A percentile compares a stretch with the other conserved stretches of the same genome.
Evolutionary conservation across 2,113 vertebrate species (phyloP).

Genomic region (Rhineura floridana): DNA sequence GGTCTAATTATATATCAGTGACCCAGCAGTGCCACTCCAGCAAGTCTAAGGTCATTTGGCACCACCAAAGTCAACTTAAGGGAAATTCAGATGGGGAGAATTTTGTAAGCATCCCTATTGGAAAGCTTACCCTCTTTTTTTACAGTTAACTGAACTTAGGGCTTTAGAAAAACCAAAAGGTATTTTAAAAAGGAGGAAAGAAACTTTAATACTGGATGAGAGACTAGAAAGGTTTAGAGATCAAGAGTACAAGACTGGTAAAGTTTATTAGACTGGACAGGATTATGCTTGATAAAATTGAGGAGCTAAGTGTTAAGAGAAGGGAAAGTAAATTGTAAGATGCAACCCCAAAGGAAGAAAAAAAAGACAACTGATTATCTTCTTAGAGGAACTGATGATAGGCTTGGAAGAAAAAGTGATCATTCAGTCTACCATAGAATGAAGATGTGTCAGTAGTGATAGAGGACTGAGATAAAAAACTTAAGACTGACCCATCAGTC

Average conservation of each 20-base stretch:
- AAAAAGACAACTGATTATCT: neutral
- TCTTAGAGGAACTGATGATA: neutral
- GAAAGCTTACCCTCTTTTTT: neutral
- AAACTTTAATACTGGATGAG: neutral
- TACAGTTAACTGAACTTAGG: neutral
- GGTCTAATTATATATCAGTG: neutral
- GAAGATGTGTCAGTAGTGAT: neutral
- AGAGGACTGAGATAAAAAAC: neutral
- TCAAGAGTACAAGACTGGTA: neutral
- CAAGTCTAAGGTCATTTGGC: neutral
- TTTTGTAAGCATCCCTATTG: neutral
- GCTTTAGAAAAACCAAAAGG: neutral
- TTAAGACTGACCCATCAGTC: neutral
- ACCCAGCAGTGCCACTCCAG: neutral
- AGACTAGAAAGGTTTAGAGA: neutral
- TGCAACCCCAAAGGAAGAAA: neutral
- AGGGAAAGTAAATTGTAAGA: neutral
- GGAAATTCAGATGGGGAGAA: neutral
- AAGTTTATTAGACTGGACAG: neutral
- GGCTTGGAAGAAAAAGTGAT: neutral
- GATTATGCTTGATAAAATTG: neutral
- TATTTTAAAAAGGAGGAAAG: no score
- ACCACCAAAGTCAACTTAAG: neutral
- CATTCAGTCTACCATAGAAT: neutral
- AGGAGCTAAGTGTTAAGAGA: neutral